Evolutionary conservation across 2,888 invertebrate genomes (phyloP).

Genomic region (Thalpophila matura): DNA sequence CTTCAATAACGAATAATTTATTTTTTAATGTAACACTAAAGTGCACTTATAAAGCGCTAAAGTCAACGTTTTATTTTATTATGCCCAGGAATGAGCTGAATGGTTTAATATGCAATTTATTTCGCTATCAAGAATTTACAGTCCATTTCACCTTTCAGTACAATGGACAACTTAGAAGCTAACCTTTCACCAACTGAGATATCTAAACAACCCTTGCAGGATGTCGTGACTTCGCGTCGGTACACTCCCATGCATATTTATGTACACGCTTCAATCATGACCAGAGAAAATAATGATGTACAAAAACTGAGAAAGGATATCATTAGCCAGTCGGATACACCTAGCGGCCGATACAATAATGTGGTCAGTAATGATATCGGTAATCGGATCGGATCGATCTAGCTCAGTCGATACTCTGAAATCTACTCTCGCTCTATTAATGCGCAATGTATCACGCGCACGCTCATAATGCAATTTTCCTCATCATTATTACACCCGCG

Average conservation of each 20-base stretch:
- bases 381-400: conserved; percentile 66
- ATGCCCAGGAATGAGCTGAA: conserved; percentile 1
- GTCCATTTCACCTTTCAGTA: conserved; percentile 19
- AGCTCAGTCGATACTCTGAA: conserved; percentile 63
- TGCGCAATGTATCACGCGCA: conserved; percentile 55
- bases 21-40: neutral
- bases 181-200: conserved; percentile 52
- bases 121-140: conserved; percentile 22
- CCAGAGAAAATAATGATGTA: conserved; percentile 61
- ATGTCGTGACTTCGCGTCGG: conserved; percentile 56
- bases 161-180: conserved; percentile 37
- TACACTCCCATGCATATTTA: conserved; percentile 56
- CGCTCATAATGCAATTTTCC: conserved; percentile 45
- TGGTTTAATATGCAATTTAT: conserved; percentile 18
- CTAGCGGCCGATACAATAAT: conserved; percentile 57
- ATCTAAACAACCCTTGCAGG: conserved; percentile 52
- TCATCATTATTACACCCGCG: neutral
- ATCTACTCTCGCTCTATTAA: conserved; percentile 67
- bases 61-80: neutral
- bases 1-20: neutral
- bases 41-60: neutral
- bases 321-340: conserved; percentile 57
- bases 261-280: conserved; percentile 58
- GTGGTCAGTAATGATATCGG: conserved; percentile 67
- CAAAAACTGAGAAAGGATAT: conserved; percentile 64